Conservation (phyloP, 92 coral and sea anemone genomes). For the Paramuricea clavata region DNA sequence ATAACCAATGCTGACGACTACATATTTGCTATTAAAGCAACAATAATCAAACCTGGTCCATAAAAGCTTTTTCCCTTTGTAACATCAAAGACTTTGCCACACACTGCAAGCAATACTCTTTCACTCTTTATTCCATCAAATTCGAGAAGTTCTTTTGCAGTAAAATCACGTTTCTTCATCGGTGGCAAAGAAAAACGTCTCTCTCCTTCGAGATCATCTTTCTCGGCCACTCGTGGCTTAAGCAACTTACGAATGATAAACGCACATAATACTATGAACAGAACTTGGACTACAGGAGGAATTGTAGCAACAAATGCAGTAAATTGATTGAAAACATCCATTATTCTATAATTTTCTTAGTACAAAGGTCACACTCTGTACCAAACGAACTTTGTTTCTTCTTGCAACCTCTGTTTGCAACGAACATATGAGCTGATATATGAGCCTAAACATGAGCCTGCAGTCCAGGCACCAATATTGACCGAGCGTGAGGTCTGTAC, state of each 20-base stretch:
- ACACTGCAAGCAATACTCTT: constrained; percentile 90
- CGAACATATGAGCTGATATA: too few relatives aligned
- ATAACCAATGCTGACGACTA: too few relatives aligned
- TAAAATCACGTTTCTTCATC: constrained; percentile 98
- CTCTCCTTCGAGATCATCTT: constrained; percentile 74
- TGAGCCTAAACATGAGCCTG: neutral
- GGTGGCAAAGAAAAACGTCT: constrained; percentile 50
- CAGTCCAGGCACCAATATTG: neutral
- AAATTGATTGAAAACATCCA: constrained; percentile 32
- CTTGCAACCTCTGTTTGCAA: neutral
- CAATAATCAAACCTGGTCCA: constrained; percentile 92
- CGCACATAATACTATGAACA: constrained; percentile 78
- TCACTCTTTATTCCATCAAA: constrained; percentile 91
- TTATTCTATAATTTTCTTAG: neutral
- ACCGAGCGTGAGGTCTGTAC: too few relatives aligned
- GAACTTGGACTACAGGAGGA: constrained; percentile 93
- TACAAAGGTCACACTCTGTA: neutral
- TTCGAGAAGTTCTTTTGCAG: constrained; percentile 82
- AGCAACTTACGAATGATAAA: constrained; percentile 82
- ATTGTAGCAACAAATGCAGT: constrained; percentile 78
- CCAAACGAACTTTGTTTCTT: neutral
- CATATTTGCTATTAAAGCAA: too few relatives aligned
- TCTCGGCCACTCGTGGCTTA: constrained; percentile 83
- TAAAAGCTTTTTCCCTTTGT: constrained; percentile 97
- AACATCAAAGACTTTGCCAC: constrained; percentile 96